A percentile compares a stretch with the other conserved stretches of the same genome.
Evolutionary conservation across 2,888 invertebrate genomes (phyloP).

Genomic region (Cerastoderma edule): DNA sequence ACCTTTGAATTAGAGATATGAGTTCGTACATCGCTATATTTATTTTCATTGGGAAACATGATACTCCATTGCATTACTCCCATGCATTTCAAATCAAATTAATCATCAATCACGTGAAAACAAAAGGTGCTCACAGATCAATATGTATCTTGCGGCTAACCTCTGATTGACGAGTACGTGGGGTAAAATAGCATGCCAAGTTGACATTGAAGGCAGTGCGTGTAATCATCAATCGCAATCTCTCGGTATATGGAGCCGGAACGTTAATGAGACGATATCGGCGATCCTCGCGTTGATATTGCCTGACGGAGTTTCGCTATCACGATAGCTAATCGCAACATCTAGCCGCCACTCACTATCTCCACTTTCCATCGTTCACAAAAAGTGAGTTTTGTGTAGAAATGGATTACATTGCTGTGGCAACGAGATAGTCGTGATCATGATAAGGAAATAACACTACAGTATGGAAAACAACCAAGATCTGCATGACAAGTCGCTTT

Average conservation of each 20-base stretch:
- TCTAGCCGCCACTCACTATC: conserved; percentile 45
- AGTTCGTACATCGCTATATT: too few species aligned
- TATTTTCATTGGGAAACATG: too few species aligned
- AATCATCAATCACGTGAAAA: too few species aligned
- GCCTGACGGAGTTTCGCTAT: conserved; percentile 15
- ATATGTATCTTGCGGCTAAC: too few species aligned
- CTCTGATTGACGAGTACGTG: too few species aligned
- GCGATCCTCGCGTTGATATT: conserved; percentile 24
- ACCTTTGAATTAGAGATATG: too few species aligned
- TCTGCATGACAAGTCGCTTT: too few species aligned
- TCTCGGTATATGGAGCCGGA: conserved; percentile 25
- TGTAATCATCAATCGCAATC: conserved; percentile 13
- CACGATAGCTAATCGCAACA: conserved; percentile 43
- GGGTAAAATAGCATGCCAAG: conserved; percentile 11
- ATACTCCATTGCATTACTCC: too few species aligned
- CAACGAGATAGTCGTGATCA: conserved; percentile 48
- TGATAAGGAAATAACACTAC: conserved; percentile 41
- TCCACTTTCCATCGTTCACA: conserved; percentile 44
- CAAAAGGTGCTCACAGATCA: too few species aligned
- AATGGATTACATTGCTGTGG: conserved; percentile 47
- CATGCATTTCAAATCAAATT: too few species aligned
- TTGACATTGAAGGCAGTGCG: conserved; percentile 10
- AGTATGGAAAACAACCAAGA: too few species aligned
- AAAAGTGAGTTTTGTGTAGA: conserved; percentile 45
- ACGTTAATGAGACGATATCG: conserved; percentile 26